These are phyloP conservation scores for Antheraea yamamai DNA, from an alignment of 2,888 invertebrate genomes.

Conservation along the genomic window DNA sequence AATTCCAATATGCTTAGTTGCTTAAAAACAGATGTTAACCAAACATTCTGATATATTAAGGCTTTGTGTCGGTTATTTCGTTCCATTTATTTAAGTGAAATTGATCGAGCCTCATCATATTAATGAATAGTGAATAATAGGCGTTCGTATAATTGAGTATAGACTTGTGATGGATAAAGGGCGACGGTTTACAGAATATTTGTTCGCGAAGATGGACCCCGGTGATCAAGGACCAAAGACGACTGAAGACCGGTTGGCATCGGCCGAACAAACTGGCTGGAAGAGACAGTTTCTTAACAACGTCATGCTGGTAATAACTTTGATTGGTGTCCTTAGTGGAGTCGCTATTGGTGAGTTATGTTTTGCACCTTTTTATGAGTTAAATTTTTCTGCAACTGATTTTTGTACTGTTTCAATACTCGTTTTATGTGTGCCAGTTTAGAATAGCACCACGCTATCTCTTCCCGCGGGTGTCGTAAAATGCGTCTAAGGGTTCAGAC, in stretches of 20 bases:
- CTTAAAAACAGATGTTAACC: background rate
- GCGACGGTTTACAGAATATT: slow-evolving; percentile 89
- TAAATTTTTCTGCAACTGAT: background rate
- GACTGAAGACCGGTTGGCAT: slow-evolving; percentile 83
- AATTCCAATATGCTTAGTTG: background rate
- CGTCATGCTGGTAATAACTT: slow-evolving; percentile 89
- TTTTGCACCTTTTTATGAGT: background rate
- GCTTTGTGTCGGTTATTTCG: background rate
- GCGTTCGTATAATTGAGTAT: slow-evolving; percentile 10
- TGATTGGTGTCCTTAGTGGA: slow-evolving; percentile 90
- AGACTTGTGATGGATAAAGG: slow-evolving; percentile 83
- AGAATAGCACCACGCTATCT: too few species aligned
- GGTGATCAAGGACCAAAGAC: slow-evolving; percentile 83
- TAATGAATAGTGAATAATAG: background rate
- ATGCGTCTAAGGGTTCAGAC: too few species aligned
- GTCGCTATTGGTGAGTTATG: slow-evolving; percentile 84
- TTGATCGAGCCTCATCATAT: background rate
- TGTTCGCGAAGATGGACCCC: slow-evolving; percentile 91
- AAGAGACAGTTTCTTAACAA: slow-evolving; percentile 88
- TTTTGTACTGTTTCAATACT: background rate
- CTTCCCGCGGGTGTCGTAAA: too few species aligned
- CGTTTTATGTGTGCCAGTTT: too few species aligned
- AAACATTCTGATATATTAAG: background rate
- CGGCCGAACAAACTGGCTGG: slow-evolving; percentile 84
- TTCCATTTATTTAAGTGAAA: background rate